phyloP scores from a whole-genome alignment of 2,888 invertebrate species.

The Parochlus steinenii region DNA sequence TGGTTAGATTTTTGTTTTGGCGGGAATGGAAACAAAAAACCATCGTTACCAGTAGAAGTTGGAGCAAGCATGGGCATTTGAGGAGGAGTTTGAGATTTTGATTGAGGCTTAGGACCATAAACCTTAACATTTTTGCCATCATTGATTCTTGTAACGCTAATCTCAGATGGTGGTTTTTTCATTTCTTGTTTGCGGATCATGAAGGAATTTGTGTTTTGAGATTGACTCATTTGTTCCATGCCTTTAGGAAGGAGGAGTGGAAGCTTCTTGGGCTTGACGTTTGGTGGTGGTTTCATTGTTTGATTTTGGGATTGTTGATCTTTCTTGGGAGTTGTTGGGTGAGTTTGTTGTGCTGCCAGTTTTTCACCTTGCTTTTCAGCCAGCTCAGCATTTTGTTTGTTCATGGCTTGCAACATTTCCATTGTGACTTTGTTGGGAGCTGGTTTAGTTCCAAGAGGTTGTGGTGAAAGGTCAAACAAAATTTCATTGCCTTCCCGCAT shows the following conservation, averaged over 20 bases:
- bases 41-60: too few relatives aligned
- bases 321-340: not conserved
- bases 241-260: slow-evolving; percentile 8
- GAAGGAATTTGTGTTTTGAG: slow-evolving; percentile 3
- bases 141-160: slow-evolving; percentile 6
- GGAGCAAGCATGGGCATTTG: not conserved
- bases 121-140: slow-evolving; percentile 3
- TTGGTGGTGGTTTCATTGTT: not conserved
- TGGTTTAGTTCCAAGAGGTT: slow-evolving; percentile 9
- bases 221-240: not conserved
- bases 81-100: not conserved
- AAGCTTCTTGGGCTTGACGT: slow-evolving; percentile 5
- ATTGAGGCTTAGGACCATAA: slow-evolving; percentile 5
- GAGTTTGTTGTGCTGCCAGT: too few relatives aligned
- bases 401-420: slow-evolving; percentile 8
- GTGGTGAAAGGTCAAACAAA: slow-evolving; percentile 9
- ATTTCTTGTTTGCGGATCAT: slow-evolving; percentile 6
- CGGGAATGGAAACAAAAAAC: slow-evolving; percentile 5
- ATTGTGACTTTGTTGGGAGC: slow-evolving; percentile 8
- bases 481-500: slow-evolving; percentile 10
- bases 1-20: slow-evolving; percentile 4
- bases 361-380: too few relatives aligned
- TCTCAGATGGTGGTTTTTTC: slow-evolving; percentile 4
- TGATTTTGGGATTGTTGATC: too few relatives aligned
- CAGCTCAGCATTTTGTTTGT: too few relatives aligned